These are phyloP conservation scores for Brachionus angularis DNA, from an alignment of 1,140 invertebrate genomes.

Conservation along the genomic window DNA sequence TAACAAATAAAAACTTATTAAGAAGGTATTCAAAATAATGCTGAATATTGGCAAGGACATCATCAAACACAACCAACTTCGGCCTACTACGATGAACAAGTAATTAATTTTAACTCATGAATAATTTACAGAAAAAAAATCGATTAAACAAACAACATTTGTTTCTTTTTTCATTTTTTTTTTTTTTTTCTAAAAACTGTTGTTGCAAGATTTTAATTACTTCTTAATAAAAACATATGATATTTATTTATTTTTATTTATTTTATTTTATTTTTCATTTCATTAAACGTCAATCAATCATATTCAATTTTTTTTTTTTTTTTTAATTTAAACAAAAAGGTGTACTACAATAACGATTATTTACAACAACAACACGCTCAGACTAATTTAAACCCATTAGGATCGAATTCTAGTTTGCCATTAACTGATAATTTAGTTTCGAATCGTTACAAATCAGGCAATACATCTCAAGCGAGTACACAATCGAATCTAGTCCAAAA, in stretches of 20 bases:
- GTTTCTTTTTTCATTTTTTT: background rate
- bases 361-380: background rate
- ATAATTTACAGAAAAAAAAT: background rate
- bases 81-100: slow-evolving; percentile 33
- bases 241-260: background rate
- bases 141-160: no score
- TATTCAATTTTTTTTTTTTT: background rate
- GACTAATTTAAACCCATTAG: background rate
- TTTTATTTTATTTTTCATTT: background rate
- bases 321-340: no score
- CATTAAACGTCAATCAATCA: background rate
- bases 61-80: background rate
- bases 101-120: background rate
- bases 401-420: background rate
- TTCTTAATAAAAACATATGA: background rate
- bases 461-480: no score
- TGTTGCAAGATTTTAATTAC: background rate
- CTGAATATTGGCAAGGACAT: slow-evolving; percentile 29
- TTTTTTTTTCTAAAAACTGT: background rate
- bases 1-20: no score
- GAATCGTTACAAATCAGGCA: no score
- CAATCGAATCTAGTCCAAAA: no score
- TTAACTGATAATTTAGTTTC: slow-evolving; percentile 10
- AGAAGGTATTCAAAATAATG: no score
- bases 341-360: slow-evolving; percentile 28